A percentile compares a stretch with the other conserved stretches of the same genome.
Evolutionary conservation across 92 coral and sea anemone genomes (phyloP).

Genomic region (Phenganax stokvisi): DNA sequence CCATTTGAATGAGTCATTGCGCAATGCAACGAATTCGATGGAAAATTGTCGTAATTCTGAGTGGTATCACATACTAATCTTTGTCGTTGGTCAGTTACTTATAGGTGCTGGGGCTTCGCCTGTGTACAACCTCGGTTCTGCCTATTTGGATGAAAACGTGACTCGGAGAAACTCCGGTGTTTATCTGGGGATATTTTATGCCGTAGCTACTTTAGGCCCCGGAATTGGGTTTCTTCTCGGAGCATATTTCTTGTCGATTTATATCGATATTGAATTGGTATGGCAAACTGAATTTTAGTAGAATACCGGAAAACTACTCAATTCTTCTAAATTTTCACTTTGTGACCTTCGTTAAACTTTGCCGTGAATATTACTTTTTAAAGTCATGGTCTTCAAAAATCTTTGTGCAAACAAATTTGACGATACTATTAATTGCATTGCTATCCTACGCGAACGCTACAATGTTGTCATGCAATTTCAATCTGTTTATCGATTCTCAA

Average conservation of each 20-base stretch:
- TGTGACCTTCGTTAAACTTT: too few species aligned
- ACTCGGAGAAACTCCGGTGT: slow-evolving; percentile 76
- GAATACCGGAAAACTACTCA: not conserved
- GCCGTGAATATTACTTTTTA: too few species aligned
- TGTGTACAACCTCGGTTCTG: slow-evolving; percentile 76
- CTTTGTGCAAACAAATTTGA: too few species aligned
- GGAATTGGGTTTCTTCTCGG: slow-evolving; percentile 84
- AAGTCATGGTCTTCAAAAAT: too few species aligned
- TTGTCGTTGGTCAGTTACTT: slow-evolving; percentile 78
- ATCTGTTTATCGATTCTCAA: too few species aligned
- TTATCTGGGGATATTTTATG: slow-evolving; percentile 81
- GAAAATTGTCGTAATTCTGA: slow-evolving; percentile 57
- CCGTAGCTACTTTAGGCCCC: slow-evolving; percentile 82
- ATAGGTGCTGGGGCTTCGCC: slow-evolving; percentile 98
- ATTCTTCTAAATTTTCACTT: too few species aligned
- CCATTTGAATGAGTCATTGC: slow-evolving; percentile 27
- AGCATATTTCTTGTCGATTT: slow-evolving; percentile 67
- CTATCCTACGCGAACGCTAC: too few species aligned
- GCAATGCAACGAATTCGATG: not conserved
- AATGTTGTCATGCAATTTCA: too few species aligned
- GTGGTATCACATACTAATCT: slow-evolving; percentile 78
- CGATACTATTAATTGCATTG: too few species aligned
- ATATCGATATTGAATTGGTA: slow-evolving; percentile 84
- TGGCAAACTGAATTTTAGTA: not conserved
- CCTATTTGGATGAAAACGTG: slow-evolving; percentile 83